phyloP scores from a whole-genome alignment of 2,113 vertebrate genomes.

The Rhea pennata region DNA sequence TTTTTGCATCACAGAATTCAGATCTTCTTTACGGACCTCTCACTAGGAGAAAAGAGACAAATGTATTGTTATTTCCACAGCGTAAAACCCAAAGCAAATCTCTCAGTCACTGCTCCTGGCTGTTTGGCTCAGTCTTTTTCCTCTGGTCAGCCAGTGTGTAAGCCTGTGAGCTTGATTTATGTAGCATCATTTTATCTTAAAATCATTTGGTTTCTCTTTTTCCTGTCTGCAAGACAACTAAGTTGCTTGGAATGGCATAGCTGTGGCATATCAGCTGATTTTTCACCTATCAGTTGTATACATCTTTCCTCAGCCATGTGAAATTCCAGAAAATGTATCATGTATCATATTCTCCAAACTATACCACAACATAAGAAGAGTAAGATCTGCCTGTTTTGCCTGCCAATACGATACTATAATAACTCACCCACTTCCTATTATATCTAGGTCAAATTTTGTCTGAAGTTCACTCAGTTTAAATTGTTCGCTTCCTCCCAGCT shows the following conservation, averaged over 20 bases:
- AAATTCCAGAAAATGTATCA: constrained; percentile 26
- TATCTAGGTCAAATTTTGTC: neutral
- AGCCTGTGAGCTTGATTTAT: neutral
- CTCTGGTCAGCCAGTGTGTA: neutral
- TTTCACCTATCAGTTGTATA: neutral
- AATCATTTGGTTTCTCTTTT: neutral
- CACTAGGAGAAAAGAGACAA: neutral
- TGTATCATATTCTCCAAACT: constrained; percentile 16
- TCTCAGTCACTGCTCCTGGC: neutral
- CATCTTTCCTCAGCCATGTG: neutral
- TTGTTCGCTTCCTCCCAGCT: neutral
- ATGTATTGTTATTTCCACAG: neutral
- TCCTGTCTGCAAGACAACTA: neutral
- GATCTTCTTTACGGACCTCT: neutral
- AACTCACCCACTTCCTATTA: neutral
- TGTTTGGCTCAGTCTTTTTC: neutral
- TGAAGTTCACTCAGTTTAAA: neutral
- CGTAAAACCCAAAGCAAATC: neutral
- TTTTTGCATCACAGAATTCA: neutral
- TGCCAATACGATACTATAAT: neutral
- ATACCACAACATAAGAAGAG: neutral
- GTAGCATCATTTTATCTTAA: neutral
- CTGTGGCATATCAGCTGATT: neutral
- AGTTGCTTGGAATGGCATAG: neutral
- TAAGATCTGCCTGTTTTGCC: constrained; percentile 1